A percentile compares a stretch with the other conserved stretches of the same genome.
These are phyloP conservation scores for Dolichoris vasculosae DNA, from an alignment of 1,140 invertebrate species.

Conservation along the genomic window DNA sequence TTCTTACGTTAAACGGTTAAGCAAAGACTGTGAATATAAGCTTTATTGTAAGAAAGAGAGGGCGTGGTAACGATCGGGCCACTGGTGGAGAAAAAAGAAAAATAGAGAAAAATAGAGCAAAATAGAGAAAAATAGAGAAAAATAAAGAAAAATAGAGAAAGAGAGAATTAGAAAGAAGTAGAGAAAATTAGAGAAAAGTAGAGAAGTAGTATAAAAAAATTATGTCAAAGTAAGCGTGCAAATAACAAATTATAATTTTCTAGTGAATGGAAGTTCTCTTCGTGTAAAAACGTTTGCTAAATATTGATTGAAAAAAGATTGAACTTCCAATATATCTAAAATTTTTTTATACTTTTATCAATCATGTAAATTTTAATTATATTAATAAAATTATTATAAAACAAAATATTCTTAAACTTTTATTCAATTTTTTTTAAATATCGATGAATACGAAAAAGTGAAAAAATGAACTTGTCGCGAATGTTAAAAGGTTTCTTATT, in stretches of 20 bases:
- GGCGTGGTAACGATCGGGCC: no score
- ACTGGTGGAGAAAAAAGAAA: neutral
- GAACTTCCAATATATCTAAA: neutral
- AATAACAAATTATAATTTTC: neutral
- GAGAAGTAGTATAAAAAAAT: conserved; percentile 13
- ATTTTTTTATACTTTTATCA: neutral
- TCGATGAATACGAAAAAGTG: no score
- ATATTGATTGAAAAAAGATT: neutral
- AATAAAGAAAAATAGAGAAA: neutral
- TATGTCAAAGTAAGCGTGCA: neutral
- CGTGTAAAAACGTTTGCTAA: neutral
- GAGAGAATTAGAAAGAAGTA: neutral
- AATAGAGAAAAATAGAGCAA: neutral
- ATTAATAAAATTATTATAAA: no score
- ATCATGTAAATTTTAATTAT: neutral
- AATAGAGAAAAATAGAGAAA: neutral
- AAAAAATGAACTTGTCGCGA: no score
- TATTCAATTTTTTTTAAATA: no score
- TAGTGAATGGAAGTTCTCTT: neutral
- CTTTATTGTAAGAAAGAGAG: conserved; percentile 47
- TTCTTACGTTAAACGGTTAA: conserved; percentile 55
- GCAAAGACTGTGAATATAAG: conserved; percentile 34
- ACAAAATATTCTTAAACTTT: no score
- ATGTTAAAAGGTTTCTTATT: no score
- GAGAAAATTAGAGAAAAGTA: neutral